Percentiles rank a stretch among this genome's conserved stretches.
phyloP scores from a whole-genome alignment of 2,888 invertebrate genomes.

The Tromatobia lineatoria region DNA sequence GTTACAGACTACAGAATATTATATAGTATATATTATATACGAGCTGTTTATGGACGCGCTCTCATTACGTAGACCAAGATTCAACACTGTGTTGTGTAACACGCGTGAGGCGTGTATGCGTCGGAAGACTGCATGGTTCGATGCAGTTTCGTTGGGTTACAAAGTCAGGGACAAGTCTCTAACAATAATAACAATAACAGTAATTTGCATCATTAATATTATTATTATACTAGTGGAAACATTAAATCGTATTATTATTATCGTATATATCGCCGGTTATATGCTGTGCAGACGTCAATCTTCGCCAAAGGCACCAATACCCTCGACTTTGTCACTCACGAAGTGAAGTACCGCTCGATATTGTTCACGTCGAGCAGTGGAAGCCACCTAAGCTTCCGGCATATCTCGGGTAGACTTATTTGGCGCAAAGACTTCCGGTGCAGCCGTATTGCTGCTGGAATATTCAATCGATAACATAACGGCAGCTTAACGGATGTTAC shows the following conservation, averaged over 20 bases:
- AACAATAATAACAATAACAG: conserved; percentile 18
- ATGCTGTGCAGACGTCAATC: background rate
- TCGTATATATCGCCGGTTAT: background rate
- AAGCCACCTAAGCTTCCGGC: conserved; percentile 63
- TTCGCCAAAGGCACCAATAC: conserved; percentile 10
- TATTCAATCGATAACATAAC: conserved; percentile 53
- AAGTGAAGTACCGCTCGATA: conserved; percentile 67
- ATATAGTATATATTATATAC: background rate
- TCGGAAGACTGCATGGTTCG: conserved; percentile 40
- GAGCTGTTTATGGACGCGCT: background rate
- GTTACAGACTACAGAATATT: conserved; percentile 23
- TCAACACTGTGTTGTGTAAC: conserved; percentile 15
- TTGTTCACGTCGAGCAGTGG: conserved; percentile 56
- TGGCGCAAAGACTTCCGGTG: conserved; percentile 63
- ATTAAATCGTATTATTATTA: no score
- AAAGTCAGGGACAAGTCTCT: conserved; percentile 54
- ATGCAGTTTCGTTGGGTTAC: conserved; percentile 29
- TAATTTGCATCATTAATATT: no score
- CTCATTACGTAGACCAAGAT: conserved; percentile 15
- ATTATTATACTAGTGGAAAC: no score
- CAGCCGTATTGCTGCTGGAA: conserved; percentile 47
- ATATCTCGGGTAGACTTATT: conserved; percentile 62
- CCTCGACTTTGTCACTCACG: conserved; percentile 61
- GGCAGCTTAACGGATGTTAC: conserved; percentile 43
- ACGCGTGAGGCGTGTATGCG: background rate